These are phyloP conservation scores for Montipora foliosa DNA, from an alignment of 64 coral and sea anemone genomes.

Conservation along the genomic window DNA sequence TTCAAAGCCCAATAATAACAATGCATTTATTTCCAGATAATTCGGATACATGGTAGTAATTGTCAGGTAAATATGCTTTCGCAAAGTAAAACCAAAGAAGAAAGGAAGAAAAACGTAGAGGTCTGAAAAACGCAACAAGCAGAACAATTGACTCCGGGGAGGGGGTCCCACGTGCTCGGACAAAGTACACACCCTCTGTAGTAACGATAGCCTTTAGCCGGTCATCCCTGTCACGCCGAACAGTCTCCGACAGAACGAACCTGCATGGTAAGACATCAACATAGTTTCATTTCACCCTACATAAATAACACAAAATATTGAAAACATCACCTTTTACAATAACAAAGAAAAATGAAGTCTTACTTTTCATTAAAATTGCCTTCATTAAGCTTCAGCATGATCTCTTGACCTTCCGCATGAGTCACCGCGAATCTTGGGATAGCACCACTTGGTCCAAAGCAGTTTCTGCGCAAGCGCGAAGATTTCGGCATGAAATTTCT, in stretches of 20 bases:
- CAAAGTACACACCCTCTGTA: conserved; percentile 95
- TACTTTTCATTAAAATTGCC: conserved; percentile 93
- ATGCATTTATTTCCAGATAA: too few relatives aligned
- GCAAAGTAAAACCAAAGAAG: conserved; percentile 38
- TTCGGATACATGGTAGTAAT: too few relatives aligned
- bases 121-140: conserved; percentile 78
- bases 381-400: conserved; percentile 92
- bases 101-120: conserved; percentile 87
- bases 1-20: too few relatives aligned
- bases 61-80: too few relatives aligned
- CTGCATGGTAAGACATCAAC: background rate
- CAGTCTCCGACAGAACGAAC: conserved; percentile 86
- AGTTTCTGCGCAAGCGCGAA: conserved; percentile 82
- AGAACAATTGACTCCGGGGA: conserved; percentile 93
- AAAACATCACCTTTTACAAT: too few relatives aligned
- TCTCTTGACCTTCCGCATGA: conserved; percentile 92
- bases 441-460: conserved; percentile 91
- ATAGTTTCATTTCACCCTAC: too few relatives aligned
- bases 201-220: conserved; percentile 90
- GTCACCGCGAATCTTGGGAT: conserved; percentile 84
- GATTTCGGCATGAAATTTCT: conserved; percentile 88
- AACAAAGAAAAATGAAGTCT: background rate
- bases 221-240: conserved; percentile 84
- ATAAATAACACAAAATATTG: too few relatives aligned
- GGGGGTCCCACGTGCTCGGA: conserved; percentile 88